Percentiles rank a stretch among this genome's conserved stretches.
These are phyloP conservation scores for Sylvietta virens DNA, from an alignment of 2,113 vertebrate genomes.

Conservation along the genomic window DNA sequence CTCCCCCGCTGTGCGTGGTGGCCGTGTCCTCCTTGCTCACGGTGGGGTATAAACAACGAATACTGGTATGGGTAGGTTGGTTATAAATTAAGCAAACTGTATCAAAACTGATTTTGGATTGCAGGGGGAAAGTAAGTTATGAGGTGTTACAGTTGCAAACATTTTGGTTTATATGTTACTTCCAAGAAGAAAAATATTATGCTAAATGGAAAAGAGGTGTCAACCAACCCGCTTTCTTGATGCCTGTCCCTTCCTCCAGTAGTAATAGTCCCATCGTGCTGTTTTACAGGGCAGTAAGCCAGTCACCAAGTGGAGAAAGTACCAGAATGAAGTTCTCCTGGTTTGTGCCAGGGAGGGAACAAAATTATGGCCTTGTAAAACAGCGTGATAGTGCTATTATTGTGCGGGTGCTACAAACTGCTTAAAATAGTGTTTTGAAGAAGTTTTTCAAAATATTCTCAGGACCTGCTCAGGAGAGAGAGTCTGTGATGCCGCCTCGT, in stretches of 20 bases:
- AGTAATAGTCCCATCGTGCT: constrained; percentile 27
- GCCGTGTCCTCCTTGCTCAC: accelerated
- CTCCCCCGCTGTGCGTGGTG: accelerated
- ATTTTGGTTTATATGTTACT: constrained; percentile 57
- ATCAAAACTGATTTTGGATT: constrained; percentile 23
- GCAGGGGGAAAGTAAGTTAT: constrained; percentile 28
- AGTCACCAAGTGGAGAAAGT: constrained; percentile 32
- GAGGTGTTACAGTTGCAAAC: constrained; percentile 60
- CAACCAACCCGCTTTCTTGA: background rate
- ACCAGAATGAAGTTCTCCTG: background rate
- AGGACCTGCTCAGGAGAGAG: background rate
- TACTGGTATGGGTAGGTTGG: background rate
- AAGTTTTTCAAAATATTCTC: background rate
- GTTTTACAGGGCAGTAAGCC: constrained; percentile 58
- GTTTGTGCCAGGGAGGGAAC: background rate
- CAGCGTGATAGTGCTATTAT: background rate
- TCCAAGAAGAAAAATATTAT: constrained; percentile 66
- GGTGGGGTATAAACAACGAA: background rate
- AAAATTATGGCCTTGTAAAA: constrained; percentile 39
- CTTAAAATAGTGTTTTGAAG: background rate
- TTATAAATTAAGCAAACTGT: constrained; percentile 18
- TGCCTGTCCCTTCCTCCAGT: constrained; percentile 12
- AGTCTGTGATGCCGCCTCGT: accelerated
- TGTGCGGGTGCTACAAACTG: background rate
- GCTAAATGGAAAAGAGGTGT: constrained; percentile 25